These are phyloP conservation scores for Apodemus speciosus DNA, from an alignment of 2,113 vertebrate genomes.

Conservation along the genomic window DNA sequence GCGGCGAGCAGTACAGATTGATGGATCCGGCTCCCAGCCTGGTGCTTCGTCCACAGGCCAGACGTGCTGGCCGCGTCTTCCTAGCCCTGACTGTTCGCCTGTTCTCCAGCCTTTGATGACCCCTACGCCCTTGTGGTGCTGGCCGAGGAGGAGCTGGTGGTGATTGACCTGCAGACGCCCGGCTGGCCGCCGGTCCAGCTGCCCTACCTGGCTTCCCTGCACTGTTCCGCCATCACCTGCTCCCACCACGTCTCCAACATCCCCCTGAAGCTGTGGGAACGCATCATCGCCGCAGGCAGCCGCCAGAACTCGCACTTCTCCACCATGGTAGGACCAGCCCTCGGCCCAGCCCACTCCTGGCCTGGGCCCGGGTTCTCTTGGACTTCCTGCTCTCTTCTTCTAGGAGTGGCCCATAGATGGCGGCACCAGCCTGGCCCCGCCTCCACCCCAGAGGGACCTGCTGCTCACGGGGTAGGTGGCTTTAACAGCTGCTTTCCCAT, in stretches of 20 bases:
- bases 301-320: constrained; percentile 93
- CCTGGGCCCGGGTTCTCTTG: background rate
- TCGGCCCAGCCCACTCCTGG: accelerated
- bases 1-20: background rate
- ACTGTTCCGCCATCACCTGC: constrained; percentile 98
- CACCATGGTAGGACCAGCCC: constrained; percentile 86
- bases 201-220: constrained; percentile 96
- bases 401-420: constrained; percentile 96
- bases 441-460: constrained; percentile 95
- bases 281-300: constrained; percentile 89
- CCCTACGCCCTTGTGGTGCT: constrained; percentile 95
- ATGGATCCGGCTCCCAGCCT: background rate
- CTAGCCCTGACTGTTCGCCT: constrained; percentile 20
- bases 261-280: constrained; percentile 97
- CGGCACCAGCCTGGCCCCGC: constrained; percentile 91
- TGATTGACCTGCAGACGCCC: constrained; percentile 92
- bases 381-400: background rate
- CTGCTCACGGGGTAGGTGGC: constrained; percentile 95
- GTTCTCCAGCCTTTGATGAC: constrained; percentile 87
- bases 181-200: constrained; percentile 95
- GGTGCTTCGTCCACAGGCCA: background rate
- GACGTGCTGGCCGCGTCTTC: no score
- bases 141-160: constrained; percentile 97
- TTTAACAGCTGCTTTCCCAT: background rate
- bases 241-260: constrained; percentile 97